Conservation (phyloP, 2,888 invertebrate genomes). For the Drosophila algonquin region DNA sequence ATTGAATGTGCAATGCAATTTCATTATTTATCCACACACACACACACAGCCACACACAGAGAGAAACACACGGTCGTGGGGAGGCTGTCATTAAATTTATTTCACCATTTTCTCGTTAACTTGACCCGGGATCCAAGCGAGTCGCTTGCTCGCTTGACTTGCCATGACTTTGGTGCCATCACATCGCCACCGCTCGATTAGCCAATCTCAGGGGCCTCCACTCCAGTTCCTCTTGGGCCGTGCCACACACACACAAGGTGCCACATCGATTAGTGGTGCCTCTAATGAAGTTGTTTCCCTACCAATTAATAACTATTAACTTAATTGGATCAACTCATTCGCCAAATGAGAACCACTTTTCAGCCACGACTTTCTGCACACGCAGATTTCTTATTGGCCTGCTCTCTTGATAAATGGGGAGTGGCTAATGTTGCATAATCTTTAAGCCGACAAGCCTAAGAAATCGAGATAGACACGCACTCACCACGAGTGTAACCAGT, state of each 20-base stretch:
- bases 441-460: neutral
- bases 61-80: slow-evolving; percentile 25
- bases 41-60: neutral
- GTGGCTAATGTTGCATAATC: neutral
- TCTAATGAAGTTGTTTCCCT: slow-evolving; percentile 53
- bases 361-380: neutral
- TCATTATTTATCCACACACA: slow-evolving; percentile 45
- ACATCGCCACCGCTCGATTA: slow-evolving; percentile 12
- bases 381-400: slow-evolving; percentile 14
- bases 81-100: slow-evolving; percentile 36
- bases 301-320: slow-evolving; percentile 53
- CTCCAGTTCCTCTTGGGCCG: neutral
- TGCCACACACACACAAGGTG: slow-evolving; percentile 13
- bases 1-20: slow-evolving; percentile 61
- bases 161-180: slow-evolving; percentile 40
- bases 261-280: slow-evolving; percentile 30
- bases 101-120: slow-evolving; percentile 57
- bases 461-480: slow-evolving; percentile 5
- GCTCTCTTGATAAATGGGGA: neutral
- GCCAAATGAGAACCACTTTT: slow-evolving; percentile 13
- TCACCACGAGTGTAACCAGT: neutral
- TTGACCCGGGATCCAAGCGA: slow-evolving; percentile 15
- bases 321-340: slow-evolving; percentile 33
- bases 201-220: slow-evolving; percentile 15
- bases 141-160: slow-evolving; percentile 28